A percentile compares a stretch with the other conserved stretches of the same genome.
Evolutionary conservation across 1,140 invertebrate genomes (phyloP).

Genomic region (Drosophila virilis): DNA sequence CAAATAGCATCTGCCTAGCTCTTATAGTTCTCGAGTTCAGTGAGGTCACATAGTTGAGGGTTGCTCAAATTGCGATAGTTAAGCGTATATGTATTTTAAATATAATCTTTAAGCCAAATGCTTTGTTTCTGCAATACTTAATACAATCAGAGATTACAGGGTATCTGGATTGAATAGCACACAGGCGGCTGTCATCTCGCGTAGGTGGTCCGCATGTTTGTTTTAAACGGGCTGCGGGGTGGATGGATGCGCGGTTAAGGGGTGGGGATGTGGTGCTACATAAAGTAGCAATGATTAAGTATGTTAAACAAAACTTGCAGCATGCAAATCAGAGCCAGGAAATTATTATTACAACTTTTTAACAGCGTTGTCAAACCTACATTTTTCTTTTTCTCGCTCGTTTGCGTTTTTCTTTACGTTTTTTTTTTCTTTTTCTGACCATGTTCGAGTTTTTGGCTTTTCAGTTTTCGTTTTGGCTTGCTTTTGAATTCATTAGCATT

Average conservation of each 20-base stretch:
- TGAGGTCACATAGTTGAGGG: not conserved
- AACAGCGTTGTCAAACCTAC: constrained; percentile 40
- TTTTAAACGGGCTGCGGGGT: not conserved
- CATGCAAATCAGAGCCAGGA: constrained; percentile 78
- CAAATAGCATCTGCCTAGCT: not conserved
- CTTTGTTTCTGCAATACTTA: not conserved
- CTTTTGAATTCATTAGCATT: constrained; percentile 78
- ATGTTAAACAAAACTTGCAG: constrained; percentile 43
- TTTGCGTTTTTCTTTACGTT: constrained; percentile 21
- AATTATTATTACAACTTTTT: constrained; percentile 70
- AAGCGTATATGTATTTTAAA: no score
- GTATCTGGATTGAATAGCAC: not conserved
- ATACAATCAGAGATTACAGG: not conserved
- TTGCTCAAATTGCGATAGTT: no score
- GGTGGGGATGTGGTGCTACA: constrained; percentile 7
- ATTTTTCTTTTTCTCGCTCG: constrained; percentile 1
- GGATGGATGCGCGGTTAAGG: no score
- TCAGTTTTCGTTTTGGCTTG: constrained; percentile 42
- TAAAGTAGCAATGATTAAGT: constrained; percentile 40
- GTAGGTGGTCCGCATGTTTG: constrained; percentile 13
- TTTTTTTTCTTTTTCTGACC: constrained; percentile 44
- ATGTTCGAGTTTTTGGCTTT: constrained; percentile 40
- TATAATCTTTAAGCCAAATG: no score
- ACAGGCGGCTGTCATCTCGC: constrained; percentile 8
- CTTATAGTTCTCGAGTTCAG: not conserved